Percentiles rank a stretch among this genome's conserved stretches.
These are phyloP conservation scores for Tauraco erythrolophus DNA, from an alignment of 2,113 vertebrate genomes.

Conservation along the genomic window DNA sequence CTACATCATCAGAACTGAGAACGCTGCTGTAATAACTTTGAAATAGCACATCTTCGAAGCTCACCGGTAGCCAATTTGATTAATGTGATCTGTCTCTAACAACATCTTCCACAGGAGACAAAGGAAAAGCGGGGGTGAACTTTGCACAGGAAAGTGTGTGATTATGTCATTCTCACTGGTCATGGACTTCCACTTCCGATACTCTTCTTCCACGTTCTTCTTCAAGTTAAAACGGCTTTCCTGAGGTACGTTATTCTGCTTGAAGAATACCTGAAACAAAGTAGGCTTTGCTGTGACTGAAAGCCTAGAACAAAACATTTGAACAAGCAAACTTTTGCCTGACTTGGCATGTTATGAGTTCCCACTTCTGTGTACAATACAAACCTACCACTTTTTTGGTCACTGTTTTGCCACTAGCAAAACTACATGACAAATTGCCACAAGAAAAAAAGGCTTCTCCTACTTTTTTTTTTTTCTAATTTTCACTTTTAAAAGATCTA, in stretches of 20 bases:
- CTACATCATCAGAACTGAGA: neutral
- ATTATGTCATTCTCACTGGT: slow-evolving; percentile 96
- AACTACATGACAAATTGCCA: neutral
- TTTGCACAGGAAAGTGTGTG: slow-evolving; percentile 93
- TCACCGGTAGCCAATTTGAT: slow-evolving; percentile 97
- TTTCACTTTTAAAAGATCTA: neutral
- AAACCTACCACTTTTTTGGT: no score
- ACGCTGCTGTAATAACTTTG: accelerated
- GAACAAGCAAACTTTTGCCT: neutral
- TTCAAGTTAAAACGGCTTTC: slow-evolving; percentile 98
- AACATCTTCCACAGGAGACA: slow-evolving; percentile 99
- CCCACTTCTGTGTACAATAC: neutral
- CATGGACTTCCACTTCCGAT: slow-evolving; percentile 99
- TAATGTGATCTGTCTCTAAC: slow-evolving; percentile 96
- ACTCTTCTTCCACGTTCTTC: slow-evolving; percentile 98
- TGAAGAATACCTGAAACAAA: slow-evolving; percentile 92
- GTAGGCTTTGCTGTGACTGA: neutral
- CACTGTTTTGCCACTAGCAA: neutral
- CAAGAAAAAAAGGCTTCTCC: neutral
- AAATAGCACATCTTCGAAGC: neutral
- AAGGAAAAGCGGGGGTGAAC: slow-evolving; percentile 94
- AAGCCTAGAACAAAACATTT: neutral
- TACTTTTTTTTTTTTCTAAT: neutral
- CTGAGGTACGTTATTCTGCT: slow-evolving; percentile 98
- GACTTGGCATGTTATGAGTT: neutral